These are phyloP conservation scores for Sphaeramia orbicularis DNA, from an alignment of 2,797 vertebrate species.

Conservation along the genomic window DNA sequence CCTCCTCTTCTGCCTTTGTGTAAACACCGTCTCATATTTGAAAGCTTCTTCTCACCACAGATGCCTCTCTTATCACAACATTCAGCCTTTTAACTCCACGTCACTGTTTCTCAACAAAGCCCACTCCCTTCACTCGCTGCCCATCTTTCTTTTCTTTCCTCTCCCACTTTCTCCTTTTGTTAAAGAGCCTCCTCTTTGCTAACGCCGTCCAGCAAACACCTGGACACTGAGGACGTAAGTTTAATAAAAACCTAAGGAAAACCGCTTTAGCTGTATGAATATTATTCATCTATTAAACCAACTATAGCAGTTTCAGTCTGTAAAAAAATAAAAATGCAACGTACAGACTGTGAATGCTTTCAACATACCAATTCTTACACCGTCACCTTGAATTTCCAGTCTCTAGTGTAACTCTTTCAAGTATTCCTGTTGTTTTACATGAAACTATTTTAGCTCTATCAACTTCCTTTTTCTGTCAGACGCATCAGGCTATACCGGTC, in stretches of 20 bases:
- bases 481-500: neutral
- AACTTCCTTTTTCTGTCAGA: neutral
- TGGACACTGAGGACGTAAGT: constrained; percentile 15
- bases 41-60: constrained; percentile 65
- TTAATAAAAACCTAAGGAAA: constrained; percentile 11
- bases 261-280: neutral
- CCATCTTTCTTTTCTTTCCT: constrained; percentile 57
- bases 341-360: neutral
- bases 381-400: neutral
- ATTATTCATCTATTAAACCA: neutral
- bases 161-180: constrained; percentile 64
- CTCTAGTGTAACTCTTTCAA: neutral
- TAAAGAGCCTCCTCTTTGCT: constrained; percentile 15
- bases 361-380: neutral
- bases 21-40: constrained; percentile 70
- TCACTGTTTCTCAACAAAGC: constrained; percentile 68
- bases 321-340: too few relatives aligned
- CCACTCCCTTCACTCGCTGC: constrained; percentile 53
- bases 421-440: neutral
- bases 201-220: constrained; percentile 16
- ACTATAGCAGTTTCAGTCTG: constrained; percentile 4
- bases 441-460: neutral
- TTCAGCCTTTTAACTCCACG: constrained; percentile 72
- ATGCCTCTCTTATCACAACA: constrained; percentile 71
- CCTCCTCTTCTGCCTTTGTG: constrained; percentile 69